Evolutionary conservation across 2,888 invertebrate species (phyloP).

Genomic region (Syritta pipiens): DNA sequence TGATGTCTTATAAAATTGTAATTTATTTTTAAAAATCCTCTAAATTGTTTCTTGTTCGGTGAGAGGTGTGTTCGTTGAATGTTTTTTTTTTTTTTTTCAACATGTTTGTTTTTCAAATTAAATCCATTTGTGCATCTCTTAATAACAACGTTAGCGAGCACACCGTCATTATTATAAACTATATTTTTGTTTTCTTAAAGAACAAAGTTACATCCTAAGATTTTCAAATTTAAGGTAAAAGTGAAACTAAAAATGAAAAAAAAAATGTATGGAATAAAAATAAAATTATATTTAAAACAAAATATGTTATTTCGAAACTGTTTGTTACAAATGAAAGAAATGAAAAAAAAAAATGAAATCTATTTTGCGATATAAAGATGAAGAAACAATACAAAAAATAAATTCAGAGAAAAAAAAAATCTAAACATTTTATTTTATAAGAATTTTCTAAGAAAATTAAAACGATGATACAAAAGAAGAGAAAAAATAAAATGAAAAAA

Average conservation of each 20-base stretch:
- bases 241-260: conserved; percentile 11
- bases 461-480: conserved; percentile 40
- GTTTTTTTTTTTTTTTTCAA: no score
- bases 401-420: conserved; percentile 44
- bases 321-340: conserved; percentile 54
- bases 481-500: conserved; percentile 48
- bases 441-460: conserved; percentile 70
- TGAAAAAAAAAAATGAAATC: conserved; percentile 31
- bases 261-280: conserved; percentile 13
- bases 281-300: conserved; percentile 31
- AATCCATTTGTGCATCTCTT: no score
- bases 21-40: neutral
- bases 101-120: no score
- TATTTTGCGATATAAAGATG: conserved; percentile 60
- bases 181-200: no score
- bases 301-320: conserved; percentile 59
- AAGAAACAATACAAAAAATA: conserved; percentile 25
- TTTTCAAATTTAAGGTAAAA: conserved; percentile 7
- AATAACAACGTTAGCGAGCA: no score
- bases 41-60: neutral
- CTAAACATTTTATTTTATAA: conserved; percentile 67
- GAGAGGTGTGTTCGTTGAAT: no score
- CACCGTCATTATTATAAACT: no score
- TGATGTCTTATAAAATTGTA: conserved; percentile 14
- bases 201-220: conserved; percentile 18